Evolutionary conservation across 2,797 vertebrate genomes (phyloP).

Genomic region (Sebastes taczanowskii): DNA sequence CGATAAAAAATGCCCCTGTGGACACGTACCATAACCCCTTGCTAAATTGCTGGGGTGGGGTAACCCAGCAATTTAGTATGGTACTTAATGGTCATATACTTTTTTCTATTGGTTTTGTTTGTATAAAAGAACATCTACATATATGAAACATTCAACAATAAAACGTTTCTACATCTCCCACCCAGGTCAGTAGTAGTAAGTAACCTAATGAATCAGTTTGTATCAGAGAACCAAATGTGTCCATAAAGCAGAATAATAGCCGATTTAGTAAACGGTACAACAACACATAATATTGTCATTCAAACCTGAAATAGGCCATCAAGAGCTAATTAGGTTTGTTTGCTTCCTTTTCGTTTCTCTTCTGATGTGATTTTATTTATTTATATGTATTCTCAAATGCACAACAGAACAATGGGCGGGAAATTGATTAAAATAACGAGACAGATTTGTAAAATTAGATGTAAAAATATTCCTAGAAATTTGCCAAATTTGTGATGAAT

Average conservation of each 20-base stretch:
- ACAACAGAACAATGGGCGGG: background rate
- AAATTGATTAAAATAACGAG: background rate
- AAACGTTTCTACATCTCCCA: too few relatives aligned
- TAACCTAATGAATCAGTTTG: background rate
- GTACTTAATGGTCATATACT: too few relatives aligned
- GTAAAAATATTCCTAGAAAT: too few relatives aligned
- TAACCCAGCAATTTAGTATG: too few relatives aligned
- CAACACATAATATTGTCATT: too few relatives aligned
- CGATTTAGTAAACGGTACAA: background rate
- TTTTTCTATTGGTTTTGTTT: background rate
- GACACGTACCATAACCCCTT: too few relatives aligned
- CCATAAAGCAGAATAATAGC: background rate
- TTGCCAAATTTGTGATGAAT: background rate
- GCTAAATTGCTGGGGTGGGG: too few relatives aligned
- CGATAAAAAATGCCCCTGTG: too few relatives aligned
- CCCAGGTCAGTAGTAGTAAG: accelerated
- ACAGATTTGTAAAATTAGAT: background rate
- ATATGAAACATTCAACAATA: background rate
- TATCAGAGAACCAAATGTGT: background rate
- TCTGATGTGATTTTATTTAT: background rate
- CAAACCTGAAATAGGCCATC: background rate
- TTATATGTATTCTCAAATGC: background rate
- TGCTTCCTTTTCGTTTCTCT: background rate
- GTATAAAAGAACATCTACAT: background rate
- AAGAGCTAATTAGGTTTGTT: background rate